A percentile compares a stretch with the other conserved stretches of the same genome.
phyloP scores from a whole-genome alignment of 1,140 invertebrate species.

The Pseudomyrmex sp. region DNA sequence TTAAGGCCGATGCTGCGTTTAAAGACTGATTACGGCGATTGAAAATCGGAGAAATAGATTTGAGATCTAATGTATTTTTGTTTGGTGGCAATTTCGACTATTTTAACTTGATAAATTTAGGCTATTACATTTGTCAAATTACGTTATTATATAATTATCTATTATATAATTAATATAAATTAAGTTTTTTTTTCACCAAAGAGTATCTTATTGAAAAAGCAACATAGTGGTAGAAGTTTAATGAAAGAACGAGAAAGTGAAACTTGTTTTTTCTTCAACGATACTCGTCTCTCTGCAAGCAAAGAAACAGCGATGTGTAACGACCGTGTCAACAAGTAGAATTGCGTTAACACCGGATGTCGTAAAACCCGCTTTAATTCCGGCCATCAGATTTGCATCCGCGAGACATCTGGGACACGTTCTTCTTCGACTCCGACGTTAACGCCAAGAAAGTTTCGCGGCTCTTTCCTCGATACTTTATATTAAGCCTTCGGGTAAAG shows the following conservation, averaged over 20 bases:
- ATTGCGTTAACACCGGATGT: slow-evolving; percentile 66
- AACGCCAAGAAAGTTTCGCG: slow-evolving; percentile 10
- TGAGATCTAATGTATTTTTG: not conserved
- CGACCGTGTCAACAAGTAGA: slow-evolving; percentile 21
- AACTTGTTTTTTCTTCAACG: not conserved
- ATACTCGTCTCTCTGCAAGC: not conserved
- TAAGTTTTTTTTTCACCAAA: not conserved
- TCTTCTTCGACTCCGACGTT: not conserved
- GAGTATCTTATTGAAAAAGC: no score
- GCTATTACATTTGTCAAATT: no score
- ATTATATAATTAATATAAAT: no score
- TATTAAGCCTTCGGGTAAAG: slow-evolving; percentile 45
- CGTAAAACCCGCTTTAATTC: slow-evolving; percentile 59
- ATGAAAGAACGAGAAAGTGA: not conserved
- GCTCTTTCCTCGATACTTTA: slow-evolving; percentile 1
- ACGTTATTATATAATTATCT: no score
- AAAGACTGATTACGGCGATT: slow-evolving; percentile 16
- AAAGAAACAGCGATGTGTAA: not conserved
- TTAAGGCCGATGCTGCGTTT: slow-evolving; percentile 1
- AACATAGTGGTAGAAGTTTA: no score
- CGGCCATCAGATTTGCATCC: slow-evolving; percentile 67
- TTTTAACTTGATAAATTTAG: no score
- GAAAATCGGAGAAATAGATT: not conserved
- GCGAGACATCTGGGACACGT: slow-evolving; percentile 70
- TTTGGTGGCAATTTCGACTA: no score